Base-by-base conservation (phyloP, 2,113 vertebrate species). In the Sylvia atricapilla region DNA sequence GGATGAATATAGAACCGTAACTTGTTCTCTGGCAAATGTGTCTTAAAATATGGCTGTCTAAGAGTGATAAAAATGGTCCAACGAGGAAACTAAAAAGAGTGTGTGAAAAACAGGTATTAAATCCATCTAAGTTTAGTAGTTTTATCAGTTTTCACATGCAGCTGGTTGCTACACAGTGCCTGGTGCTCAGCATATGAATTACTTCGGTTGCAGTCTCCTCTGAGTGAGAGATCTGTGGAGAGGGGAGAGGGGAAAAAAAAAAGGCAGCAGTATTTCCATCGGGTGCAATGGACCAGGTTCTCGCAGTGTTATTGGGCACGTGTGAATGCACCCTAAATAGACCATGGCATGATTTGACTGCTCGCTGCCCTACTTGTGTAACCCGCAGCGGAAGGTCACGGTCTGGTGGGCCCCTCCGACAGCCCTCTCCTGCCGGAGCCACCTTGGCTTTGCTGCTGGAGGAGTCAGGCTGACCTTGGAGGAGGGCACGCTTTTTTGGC, bases 101-200 rank as follows among this genome's bases (percentile, higher is more conserved):
- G 35, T 80, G 75, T 80, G 82, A 95, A 94, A 95, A 85, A 10
- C 70, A 95, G 90, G 87, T 91, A 88, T 88, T 95, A 95, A 87
- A 72, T 92, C 69, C 12, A n/a, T 74, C 56, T 72, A 74, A 93
- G 79, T 64, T 82, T 82, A 80, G 76, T 93, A 59, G 50, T 84
- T 96, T 55, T 67, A 77, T 89, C 80, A 37, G 64, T 83, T 92
- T 77, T 89, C 69, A 60, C 60, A 49, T 90, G 85, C 68, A 92
- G 79, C 85, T 67, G 88, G 52, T 83, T 88, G 68, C 90, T 93
- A 33, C 56, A 55, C 49, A 60, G 83, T 72, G 55, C 50, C 88
- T 82, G 94, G 46, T 90, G 78, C 67, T 85, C 72, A 67, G 87
- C 79, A 64, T 83, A 66, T 77, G 59, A 91, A 77, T 95, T 91